These are phyloP conservation scores for Dendrophyllia cribrosa DNA, from an alignment of 64 coral and sea anemone species.

Conservation along the genomic window DNA sequence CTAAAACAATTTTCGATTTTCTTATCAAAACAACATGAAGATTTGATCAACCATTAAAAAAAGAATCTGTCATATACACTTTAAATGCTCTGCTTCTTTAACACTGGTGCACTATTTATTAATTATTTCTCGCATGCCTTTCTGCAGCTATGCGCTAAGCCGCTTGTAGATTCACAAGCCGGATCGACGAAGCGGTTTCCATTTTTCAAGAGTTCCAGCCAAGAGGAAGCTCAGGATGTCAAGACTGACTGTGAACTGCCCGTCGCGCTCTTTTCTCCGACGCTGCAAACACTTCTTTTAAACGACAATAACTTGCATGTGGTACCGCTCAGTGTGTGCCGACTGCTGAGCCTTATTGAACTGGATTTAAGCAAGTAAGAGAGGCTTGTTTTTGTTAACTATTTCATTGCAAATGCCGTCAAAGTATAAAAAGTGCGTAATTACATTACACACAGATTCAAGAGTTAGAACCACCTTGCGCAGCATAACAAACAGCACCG, in stretches of 20 bases:
- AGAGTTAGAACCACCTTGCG: no score
- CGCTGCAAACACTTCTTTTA: constrained; percentile 82
- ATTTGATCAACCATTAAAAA: no score
- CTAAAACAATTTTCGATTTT: no score
- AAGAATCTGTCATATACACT: no score
- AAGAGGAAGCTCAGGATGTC: constrained; percentile 66
- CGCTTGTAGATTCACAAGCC: constrained; percentile 34
- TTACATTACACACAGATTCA: no score
- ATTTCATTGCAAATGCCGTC: no score
- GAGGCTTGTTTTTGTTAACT: background rate
- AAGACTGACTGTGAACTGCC: constrained; percentile 89
- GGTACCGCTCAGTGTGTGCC: constrained; percentile 81
- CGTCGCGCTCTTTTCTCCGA: constrained; percentile 69
- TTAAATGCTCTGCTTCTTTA: no score
- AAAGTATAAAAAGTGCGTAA: no score
- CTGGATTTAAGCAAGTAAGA: constrained; percentile 95
- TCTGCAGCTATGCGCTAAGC: constrained; percentile 61
- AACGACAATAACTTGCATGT: constrained; percentile 82
- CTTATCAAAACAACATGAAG: no score
- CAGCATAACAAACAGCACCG: no score
- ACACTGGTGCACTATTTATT: no score
- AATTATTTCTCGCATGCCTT: background rate
- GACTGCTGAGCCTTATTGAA: constrained; percentile 77
- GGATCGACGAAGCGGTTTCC: constrained; percentile 56
- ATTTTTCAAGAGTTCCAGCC: constrained; percentile 59